A percentile compares a stretch with the other conserved stretches of the same genome.
Evolutionary conservation across 2,797 vertebrate genomes (phyloP).

Genomic region (Netta rufina): DNA sequence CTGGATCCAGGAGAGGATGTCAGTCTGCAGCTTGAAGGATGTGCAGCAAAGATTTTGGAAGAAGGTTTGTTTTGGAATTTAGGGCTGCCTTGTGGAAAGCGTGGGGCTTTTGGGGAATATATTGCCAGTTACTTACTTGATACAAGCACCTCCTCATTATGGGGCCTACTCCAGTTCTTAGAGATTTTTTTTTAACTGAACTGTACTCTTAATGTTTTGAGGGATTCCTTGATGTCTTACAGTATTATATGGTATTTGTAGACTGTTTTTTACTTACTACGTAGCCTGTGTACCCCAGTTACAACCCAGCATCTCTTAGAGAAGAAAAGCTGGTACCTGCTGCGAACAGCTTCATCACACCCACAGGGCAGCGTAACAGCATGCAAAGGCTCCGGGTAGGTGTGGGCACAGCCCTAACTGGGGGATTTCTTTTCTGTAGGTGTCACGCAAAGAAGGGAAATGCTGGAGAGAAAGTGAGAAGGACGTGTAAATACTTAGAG

Average conservation of each 20-base stretch:
- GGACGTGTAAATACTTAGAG: background rate
- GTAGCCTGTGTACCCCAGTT: fast-evolving
- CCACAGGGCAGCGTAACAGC: background rate
- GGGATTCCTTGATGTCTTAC: background rate
- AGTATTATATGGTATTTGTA: background rate
- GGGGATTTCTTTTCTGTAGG: background rate
- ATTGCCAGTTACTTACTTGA: background rate
- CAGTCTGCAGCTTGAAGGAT: background rate
- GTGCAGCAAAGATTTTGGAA: no score
- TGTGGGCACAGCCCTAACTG: background rate
- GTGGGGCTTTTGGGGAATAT: no score
- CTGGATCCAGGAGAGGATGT: background rate
- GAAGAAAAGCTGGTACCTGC: background rate
- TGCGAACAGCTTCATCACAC: fast-evolving
- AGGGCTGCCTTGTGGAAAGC: background rate
- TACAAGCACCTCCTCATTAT: background rate
- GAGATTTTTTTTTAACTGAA: background rate
- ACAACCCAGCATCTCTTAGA: background rate
- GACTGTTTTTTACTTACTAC: background rate
- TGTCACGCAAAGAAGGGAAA: background rate
- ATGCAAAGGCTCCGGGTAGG: background rate
- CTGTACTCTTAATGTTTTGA: fast-evolving
- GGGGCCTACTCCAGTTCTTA: background rate
- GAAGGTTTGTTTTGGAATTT: background rate
- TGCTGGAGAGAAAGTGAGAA: background rate